phyloP scores from a whole-genome alignment of 2,888 invertebrate species.

The Mactromeris polynyma region DNA sequence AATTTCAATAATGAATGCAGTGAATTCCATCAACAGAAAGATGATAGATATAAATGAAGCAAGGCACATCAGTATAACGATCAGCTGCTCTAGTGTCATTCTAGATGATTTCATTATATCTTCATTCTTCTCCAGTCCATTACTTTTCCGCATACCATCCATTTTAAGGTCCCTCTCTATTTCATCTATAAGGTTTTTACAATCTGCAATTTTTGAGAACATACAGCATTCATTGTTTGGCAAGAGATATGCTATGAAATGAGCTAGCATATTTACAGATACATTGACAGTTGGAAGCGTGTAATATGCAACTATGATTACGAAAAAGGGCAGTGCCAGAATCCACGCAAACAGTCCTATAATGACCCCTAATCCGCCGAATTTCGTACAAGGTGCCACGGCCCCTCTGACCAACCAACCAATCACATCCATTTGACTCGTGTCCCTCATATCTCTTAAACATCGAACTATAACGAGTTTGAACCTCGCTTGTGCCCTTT shows the following conservation, averaged over 20 bases:
- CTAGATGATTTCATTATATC: background rate
- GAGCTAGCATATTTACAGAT: background rate
- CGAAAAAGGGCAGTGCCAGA: constrained; percentile 71
- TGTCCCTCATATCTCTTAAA: constrained; percentile 74
- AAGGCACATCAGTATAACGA: background rate
- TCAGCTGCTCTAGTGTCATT: background rate
- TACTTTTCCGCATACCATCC: background rate
- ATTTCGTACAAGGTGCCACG: constrained; percentile 80
- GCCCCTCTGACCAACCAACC: constrained; percentile 73
- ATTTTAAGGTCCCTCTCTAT: background rate
- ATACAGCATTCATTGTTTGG: background rate
- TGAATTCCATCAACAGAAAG: constrained; percentile 7
- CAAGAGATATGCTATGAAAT: background rate
- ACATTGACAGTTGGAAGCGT: background rate
- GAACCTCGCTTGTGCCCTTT: constrained; percentile 65
- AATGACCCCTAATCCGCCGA: constrained; percentile 76
- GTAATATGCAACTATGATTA: constrained; percentile 77
- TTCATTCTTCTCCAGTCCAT: background rate
- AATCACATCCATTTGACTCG: constrained; percentile 41
- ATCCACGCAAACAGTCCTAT: constrained; percentile 76
- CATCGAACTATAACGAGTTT: constrained; percentile 68
- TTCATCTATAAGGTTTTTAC: background rate
- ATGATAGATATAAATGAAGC: background rate
- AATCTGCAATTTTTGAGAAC: background rate
- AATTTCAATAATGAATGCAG: background rate